Evolutionary conservation across 2,797 vertebrate species (phyloP).

Genomic region (Enteromius fasciolatus): DNA sequence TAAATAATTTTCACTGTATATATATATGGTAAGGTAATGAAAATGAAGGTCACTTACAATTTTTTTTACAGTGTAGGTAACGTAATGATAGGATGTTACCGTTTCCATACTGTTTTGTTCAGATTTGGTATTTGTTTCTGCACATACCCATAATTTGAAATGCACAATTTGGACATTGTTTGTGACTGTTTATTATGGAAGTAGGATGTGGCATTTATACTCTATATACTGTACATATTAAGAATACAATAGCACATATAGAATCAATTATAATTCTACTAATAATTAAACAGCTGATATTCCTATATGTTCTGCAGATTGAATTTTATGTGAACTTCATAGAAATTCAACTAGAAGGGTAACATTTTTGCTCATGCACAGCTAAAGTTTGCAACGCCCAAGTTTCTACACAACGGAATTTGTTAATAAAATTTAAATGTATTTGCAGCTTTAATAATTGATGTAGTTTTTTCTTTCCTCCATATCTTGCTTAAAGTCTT

Average conservation of each 20-base stretch:
- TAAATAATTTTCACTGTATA: neutral
- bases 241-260: neutral
- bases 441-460: neutral
- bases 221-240: neutral
- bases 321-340: neutral
- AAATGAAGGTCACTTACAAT: neutral
- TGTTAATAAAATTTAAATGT: neutral
- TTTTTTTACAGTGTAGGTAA: neutral
- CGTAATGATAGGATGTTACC: neutral
- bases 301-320: neutral
- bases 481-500: neutral
- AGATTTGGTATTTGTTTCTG: neutral
- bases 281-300: neutral
- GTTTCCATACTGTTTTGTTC: neutral
- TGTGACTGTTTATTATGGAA: neutral
- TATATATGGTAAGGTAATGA: neutral
- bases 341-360: neutral
- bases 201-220: neutral
- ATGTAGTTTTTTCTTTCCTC: neutral
- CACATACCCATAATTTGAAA: too few species aligned
- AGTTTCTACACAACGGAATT: neutral
- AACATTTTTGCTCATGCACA: neutral
- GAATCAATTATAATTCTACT: neutral
- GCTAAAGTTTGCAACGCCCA: neutral
- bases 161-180: neutral